A percentile compares a stretch with the other conserved stretches of the same genome.
phyloP scores from a whole-genome alignment of 1,140 invertebrate genomes.

The Paraescarpia echinospica region DNA sequence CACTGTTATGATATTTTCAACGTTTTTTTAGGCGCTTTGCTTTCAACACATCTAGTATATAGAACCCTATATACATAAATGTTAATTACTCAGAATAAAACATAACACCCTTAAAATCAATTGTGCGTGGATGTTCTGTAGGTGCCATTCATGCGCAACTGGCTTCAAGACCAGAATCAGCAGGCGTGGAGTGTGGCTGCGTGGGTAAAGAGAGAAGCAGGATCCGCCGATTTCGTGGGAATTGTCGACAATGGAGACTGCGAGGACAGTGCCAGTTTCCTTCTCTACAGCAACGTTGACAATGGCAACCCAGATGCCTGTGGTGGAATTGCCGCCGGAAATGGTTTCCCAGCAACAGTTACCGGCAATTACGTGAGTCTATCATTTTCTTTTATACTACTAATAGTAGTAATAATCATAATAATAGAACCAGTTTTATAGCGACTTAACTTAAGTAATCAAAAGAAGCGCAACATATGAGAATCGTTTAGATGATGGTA shows the following conservation, averaged over 20 bases:
- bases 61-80: too few species aligned
- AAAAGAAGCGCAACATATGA: too few species aligned
- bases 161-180: background rate
- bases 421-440: too few species aligned
- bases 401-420: too few species aligned
- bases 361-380: too few species aligned
- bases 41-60: too few species aligned
- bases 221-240: background rate
- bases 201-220: background rate
- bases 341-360: background rate
- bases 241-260: background rate
- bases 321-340: background rate
- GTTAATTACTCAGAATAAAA: too few species aligned
- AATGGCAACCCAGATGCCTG: background rate
- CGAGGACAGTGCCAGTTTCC: background rate
- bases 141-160: background rate
- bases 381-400: too few species aligned
- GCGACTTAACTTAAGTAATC: too few species aligned
- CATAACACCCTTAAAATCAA: background rate
- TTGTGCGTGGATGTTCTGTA: background rate
- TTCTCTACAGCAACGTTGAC: background rate
- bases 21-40: too few species aligned
- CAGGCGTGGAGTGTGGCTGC: background rate
- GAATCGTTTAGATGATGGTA: too few species aligned
- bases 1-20: too few species aligned